Conservation (phyloP, 2,113 vertebrate genomes). For the Periophthalmus modestus region DNA sequence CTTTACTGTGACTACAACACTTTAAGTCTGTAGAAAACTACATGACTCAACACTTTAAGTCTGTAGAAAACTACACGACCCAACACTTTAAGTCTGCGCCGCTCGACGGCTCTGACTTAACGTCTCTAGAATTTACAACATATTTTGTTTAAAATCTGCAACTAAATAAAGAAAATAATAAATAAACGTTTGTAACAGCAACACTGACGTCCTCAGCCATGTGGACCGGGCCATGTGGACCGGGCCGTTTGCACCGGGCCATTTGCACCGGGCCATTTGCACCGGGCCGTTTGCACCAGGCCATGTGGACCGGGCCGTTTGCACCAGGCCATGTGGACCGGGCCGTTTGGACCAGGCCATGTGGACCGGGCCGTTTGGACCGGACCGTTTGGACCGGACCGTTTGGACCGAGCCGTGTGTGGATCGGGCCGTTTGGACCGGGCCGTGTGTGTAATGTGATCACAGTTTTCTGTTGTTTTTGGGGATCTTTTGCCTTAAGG, state of each 20-base stretch:
- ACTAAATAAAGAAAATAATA: constrained; percentile 32
- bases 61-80: constrained; percentile 35
- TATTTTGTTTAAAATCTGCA: constrained; percentile 30
- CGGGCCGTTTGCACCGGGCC: too few species aligned
- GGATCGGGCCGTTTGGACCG: constrained; percentile 16
- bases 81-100: constrained; percentile 45
- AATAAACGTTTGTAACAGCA: constrained; percentile 43
- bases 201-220: constrained; percentile 49
- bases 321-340: neutral
- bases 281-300: constrained; percentile 17
- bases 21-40: too few species aligned
- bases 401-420: constrained; percentile 20
- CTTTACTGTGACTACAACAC: too few species aligned
- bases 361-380: neutral
- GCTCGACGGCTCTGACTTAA: constrained; percentile 29
- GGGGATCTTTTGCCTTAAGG: constrained; percentile 63
- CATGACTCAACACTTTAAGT: too few species aligned
- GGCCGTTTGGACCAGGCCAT: constrained; percentile 20
- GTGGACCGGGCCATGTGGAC: constrained; percentile 18
- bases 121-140: neutral
- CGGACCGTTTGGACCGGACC: constrained; percentile 7
- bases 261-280: constrained; percentile 22
- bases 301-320: neutral
- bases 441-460: constrained; percentile 10
- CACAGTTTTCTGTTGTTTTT: constrained; percentile 45